Evolutionary conservation across 1,140 invertebrate species (phyloP).

Genomic region (Eupristina koningsbergeri): DNA sequence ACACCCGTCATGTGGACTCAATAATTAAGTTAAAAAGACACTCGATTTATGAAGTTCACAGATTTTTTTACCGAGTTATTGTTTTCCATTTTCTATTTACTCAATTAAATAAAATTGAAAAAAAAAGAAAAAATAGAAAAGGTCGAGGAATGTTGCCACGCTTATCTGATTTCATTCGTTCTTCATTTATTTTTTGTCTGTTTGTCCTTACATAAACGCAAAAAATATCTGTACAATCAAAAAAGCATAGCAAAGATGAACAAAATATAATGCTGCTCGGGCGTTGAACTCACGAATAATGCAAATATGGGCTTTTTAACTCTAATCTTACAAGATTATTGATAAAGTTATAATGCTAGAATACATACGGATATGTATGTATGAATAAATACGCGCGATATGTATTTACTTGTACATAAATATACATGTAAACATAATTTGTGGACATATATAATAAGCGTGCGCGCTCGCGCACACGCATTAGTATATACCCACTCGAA

Average conservation of each 20-base stretch:
- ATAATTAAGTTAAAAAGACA: slow-evolving; percentile 26
- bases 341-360: slow-evolving; percentile 38
- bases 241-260: slow-evolving; percentile 28
- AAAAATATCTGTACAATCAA: slow-evolving; percentile 35
- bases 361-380: slow-evolving; percentile 48
- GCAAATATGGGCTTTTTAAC: slow-evolving; percentile 26
- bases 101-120: background rate
- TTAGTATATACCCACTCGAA: background rate
- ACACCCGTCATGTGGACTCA: background rate
- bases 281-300: slow-evolving; percentile 19
- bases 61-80: slow-evolving; percentile 13
- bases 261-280: slow-evolving; percentile 39
- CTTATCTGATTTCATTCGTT: slow-evolving; percentile 34
- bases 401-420: background rate
- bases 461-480: background rate
- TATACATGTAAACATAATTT: background rate
- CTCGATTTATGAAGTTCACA: slow-evolving; percentile 6
- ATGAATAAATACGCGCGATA: slow-evolving; percentile 15
- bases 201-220: slow-evolving; percentile 4
- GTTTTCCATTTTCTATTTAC: slow-evolving; percentile 22
- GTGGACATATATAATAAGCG: too few relatives aligned
- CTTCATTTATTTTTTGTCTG: slow-evolving; percentile 5
- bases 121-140: slow-evolving; percentile 18
- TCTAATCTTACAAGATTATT: slow-evolving; percentile 39
- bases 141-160: slow-evolving; percentile 24